phyloP scores from a whole-genome alignment of 1,140 invertebrate genomes.

The Tetranychus urticae region DNA sequence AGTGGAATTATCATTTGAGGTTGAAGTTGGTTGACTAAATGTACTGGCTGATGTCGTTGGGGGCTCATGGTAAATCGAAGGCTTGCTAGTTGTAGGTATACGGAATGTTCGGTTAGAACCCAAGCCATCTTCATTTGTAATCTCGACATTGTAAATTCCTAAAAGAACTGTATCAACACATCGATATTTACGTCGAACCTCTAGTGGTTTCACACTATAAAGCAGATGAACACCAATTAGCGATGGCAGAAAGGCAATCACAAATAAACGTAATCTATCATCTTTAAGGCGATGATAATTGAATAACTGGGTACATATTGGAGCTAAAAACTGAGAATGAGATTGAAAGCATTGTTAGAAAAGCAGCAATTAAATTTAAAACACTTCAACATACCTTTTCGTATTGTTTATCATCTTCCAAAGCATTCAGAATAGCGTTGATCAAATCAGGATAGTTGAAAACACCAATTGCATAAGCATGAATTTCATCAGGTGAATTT shows the following conservation, averaged over 20 bases:
- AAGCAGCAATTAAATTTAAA: too few relatives aligned
- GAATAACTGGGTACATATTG: neutral
- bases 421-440: too few relatives aligned
- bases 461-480: too few relatives aligned
- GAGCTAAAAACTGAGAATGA: neutral
- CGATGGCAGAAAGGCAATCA: neutral
- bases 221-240: neutral
- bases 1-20: slow-evolving; percentile 25
- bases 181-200: neutral
- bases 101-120: neutral
- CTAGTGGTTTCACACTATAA: neutral
- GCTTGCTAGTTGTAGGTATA: neutral
- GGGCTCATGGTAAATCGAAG: neutral
- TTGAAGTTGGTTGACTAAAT: neutral
- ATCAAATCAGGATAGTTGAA: too few relatives aligned
- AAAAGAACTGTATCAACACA: neutral
- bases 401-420: too few relatives aligned
- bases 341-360: neutral
- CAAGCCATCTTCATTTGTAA: neutral
- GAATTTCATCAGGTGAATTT: too few relatives aligned
- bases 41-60: neutral
- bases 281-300: neutral
- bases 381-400: too few relatives aligned
- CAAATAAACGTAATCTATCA: neutral
- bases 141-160: neutral